Evolutionary conservation across 2,888 invertebrate species (phyloP).

Genomic region (Macropis europaea): DNA sequence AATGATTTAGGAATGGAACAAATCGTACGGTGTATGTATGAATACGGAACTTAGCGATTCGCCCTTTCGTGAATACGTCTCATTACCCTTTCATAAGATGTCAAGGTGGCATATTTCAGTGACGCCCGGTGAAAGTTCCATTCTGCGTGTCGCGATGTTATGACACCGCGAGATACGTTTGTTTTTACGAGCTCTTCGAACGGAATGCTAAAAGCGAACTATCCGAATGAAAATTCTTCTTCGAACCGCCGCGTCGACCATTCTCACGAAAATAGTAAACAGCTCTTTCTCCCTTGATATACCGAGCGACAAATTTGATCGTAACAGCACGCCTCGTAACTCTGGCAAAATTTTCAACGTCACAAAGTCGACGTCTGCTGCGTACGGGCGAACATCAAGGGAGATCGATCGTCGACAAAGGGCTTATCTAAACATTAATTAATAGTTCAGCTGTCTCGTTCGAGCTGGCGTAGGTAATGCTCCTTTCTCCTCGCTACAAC

Average conservation of each 20-base stretch:
- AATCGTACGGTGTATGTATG: background rate
- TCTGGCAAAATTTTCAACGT: too few relatives aligned
- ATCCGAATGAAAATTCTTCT: too few relatives aligned
- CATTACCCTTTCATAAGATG: conserved; percentile 54
- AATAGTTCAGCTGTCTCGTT: background rate
- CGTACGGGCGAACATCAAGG: too few relatives aligned
- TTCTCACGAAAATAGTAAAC: too few relatives aligned
- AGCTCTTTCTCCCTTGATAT: too few relatives aligned
- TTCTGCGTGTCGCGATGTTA: conserved; percentile 26
- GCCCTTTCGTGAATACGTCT: conserved; percentile 36
- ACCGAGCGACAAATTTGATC: too few relatives aligned
- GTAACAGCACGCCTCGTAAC: too few relatives aligned
- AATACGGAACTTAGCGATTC: background rate
- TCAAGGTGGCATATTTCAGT: conserved; percentile 20
- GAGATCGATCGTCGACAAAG: background rate
- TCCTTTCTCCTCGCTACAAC: background rate
- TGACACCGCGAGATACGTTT: conserved; percentile 19
- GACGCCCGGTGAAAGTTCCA: conserved; percentile 33
- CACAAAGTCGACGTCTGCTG: too few relatives aligned
- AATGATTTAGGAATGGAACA: background rate
- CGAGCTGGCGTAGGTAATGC: background rate
- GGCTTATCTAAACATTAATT: background rate
- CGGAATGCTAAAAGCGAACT: background rate
- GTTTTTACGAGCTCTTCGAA: background rate
- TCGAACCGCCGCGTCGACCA: too few relatives aligned